These are phyloP conservation scores for Turritopsis rubra DNA, from an alignment of 30 jellyfish, hydroid and myxozoan species.

Conservation along the genomic window DNA sequence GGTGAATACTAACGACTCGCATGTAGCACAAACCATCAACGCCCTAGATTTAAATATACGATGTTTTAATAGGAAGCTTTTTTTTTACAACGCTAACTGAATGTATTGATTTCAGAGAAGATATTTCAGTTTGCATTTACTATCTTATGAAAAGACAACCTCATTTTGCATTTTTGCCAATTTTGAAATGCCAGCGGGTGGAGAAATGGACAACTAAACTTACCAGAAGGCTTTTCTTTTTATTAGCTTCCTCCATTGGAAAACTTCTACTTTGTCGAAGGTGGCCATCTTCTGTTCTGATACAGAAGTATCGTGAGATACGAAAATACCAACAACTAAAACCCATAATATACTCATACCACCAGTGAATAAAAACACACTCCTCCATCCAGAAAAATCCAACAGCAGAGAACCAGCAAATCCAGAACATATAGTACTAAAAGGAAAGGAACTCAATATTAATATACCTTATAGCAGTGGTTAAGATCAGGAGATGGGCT, in stretches of 20 bases:
- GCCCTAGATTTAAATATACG: conserved; percentile 21
- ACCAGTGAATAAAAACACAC: conserved; percentile 30
- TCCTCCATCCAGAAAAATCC: conserved; percentile 39
- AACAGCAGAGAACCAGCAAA: conserved; percentile 39
- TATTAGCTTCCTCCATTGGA: conserved; percentile 4
- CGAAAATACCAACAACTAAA: conserved; percentile 7
- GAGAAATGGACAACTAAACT: not conserved
- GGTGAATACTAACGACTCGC: conserved; percentile 32
- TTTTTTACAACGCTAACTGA: not conserved
- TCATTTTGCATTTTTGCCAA: not conserved
- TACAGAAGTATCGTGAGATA: not conserved
- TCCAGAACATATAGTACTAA: conserved; percentile 30
- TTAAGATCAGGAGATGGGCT: too few relatives aligned
- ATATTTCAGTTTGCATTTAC: not conserved
- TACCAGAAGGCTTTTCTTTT: conserved; percentile 19
- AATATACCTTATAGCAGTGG: too few relatives aligned
- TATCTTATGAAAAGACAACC: too few relatives aligned
- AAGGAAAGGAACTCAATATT: too few relatives aligned
- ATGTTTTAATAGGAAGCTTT: not conserved
- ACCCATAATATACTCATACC: conserved; percentile 30
- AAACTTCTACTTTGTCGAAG: not conserved
- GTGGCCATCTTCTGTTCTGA: not conserved
- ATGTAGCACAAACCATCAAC: conserved; percentile 16
- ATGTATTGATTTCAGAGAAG: not conserved
- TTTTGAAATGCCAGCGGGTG: too few relatives aligned